Percentiles rank a stretch among this genome's conserved stretches.
phyloP scores from a whole-genome alignment of 2,888 invertebrate species.

The Melanostoma mellinum region DNA sequence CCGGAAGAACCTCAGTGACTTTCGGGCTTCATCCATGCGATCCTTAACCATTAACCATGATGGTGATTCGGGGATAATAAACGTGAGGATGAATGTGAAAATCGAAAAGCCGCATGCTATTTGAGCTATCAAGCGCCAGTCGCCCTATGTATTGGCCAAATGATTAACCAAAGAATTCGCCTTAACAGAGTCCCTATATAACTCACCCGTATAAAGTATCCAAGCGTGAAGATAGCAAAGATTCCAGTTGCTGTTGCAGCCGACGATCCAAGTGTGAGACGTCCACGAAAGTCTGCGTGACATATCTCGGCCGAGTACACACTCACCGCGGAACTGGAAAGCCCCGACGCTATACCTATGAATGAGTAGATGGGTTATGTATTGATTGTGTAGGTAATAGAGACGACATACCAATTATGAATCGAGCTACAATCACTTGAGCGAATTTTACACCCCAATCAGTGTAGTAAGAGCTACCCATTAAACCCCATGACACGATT shows the following conservation, averaged over 20 bases:
- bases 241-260: conserved; percentile 85
- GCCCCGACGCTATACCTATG: conserved; percentile 75
- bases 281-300: conserved; percentile 84
- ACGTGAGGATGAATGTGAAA: conserved; percentile 80
- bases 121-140: conserved; percentile 74
- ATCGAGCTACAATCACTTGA: conserved; percentile 74
- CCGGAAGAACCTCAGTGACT: conserved; percentile 84
- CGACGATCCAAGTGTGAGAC: conserved; percentile 84
- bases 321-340: conserved; percentile 75
- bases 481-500: conserved; percentile 75
- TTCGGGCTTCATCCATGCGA: conserved; percentile 83
- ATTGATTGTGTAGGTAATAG: neutral
- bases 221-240: conserved; percentile 85
- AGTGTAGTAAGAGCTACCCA: conserved; percentile 73
- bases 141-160: conserved; percentile 58
- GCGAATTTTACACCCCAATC: conserved; percentile 69
- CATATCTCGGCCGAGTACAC: conserved; percentile 77
- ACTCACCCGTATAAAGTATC: conserved; percentile 78
- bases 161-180: conserved; percentile 51
- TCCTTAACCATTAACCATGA: conserved; percentile 85
- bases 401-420: conserved; percentile 74
- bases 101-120: conserved; percentile 74
- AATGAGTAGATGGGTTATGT: neutral
- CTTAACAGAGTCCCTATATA: neutral
- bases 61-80: conserved; percentile 86